Base-by-base conservation (phyloP, 2,113 vertebrate genomes). In the Perognathus longimembris region DNA sequence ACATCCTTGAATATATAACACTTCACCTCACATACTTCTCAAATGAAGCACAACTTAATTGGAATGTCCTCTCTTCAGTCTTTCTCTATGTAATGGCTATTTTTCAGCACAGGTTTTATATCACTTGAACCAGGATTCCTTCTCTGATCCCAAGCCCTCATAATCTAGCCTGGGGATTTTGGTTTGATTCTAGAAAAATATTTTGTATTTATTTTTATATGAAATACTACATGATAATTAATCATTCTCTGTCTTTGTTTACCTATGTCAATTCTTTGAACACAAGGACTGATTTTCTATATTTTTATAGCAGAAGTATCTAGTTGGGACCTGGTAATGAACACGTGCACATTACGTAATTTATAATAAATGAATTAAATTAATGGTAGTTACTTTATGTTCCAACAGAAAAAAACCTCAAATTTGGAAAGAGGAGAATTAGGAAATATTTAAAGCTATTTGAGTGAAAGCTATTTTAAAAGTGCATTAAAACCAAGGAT, bases 171-270 rank as follows among this genome's bases (percentile, higher is more conserved):
- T 92, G 57, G 26, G 5, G 86, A 21, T 70, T 61, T 50, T 40
- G 73, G 1, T 80, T 73, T 73, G 15, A 84, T 89, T 84, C 93
- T 73, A 91, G 42, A 1, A 85, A 94, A 85, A 54, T 36, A 76
- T 1, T 24, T 22, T 14, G 3, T 45, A 76, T 34, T 50, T 79
- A 94, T 91, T 89, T 91, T 61, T 80, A 87, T 17, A 67, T 32
- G 32, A 1, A 77, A 30, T 73, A 74, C 7, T 85, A 8, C 74
- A 69, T 42, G 45, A 50, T 67, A n/a, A 82, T 57, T 69, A 42
- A 54, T 78, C 61, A 3, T 67, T 61, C 24, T 71, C 30, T 83
- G 24, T 24, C 22, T 24, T 92, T 36, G n/a, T 4, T 40, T 3
- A 74, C 22, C 15, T 7, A 76, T 67, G 40, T 42, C 15, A 81